phyloP scores from a whole-genome alignment of 2,888 invertebrate species.

The Heterodera filipjevi region DNA sequence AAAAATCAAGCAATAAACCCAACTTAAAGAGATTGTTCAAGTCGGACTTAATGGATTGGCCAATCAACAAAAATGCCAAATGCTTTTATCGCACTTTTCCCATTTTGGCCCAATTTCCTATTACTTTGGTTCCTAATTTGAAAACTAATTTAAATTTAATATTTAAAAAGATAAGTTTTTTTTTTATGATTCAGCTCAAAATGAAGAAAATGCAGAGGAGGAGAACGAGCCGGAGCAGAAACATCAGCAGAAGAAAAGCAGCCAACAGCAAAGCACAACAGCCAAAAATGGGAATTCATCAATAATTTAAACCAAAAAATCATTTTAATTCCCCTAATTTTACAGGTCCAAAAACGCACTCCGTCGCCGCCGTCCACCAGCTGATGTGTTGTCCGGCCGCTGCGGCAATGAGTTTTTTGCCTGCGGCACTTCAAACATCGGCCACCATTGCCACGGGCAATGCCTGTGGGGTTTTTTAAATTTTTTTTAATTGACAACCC shows the following conservation, averaged over 20 bases:
- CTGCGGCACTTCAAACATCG: neutral
- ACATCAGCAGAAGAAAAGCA: neutral
- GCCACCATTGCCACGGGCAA: constrained; percentile 2
- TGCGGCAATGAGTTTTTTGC: neutral
- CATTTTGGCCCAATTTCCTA: no score
- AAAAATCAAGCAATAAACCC: no score
- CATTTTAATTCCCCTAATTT: neutral
- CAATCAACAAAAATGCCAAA: no score
- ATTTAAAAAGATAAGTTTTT: no score
- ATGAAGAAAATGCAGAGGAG: neutral
- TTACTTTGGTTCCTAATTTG: no score
- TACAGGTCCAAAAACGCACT: neutral
- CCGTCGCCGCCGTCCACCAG: constrained; percentile 1
- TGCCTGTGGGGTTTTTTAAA: neutral
- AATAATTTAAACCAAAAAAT: neutral
- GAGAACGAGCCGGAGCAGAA: constrained; percentile 1
- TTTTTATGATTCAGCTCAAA: neutral
- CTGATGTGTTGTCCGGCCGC: constrained; percentile 1
- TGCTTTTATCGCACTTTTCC: no score
- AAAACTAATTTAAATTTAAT: neutral
- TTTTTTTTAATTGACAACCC: no score
- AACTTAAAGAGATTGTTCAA: no score
- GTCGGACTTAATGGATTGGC: no score
- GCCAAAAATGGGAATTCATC: neutral
- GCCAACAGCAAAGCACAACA: neutral